Evolutionary conservation across 2,797 vertebrate genomes (phyloP).

Genomic region (Pitangus sulphuratus): DNA sequence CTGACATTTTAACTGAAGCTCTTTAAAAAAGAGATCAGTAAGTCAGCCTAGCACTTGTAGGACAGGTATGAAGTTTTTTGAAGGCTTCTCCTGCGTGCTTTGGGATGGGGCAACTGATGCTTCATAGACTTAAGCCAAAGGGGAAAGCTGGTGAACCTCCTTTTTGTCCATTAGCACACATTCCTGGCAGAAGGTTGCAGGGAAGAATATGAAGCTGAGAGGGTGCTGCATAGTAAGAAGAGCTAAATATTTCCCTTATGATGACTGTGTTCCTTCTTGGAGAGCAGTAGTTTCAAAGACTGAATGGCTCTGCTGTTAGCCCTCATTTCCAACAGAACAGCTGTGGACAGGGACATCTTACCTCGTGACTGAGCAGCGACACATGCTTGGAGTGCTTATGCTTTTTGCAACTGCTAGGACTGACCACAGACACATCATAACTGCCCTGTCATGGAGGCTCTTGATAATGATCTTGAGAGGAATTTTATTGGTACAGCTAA

Average conservation of each 20-base stretch:
- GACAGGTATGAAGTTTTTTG: background rate
- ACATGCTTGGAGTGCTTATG: rapidly evolving
- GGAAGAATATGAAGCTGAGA: background rate
- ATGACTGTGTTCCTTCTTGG: background rate
- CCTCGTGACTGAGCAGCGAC: background rate
- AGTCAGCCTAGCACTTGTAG: background rate
- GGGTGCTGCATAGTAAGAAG: background rate
- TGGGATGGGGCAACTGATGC: background rate
- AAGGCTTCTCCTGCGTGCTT: background rate
- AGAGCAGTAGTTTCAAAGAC: background rate
- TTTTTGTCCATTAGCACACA: background rate
- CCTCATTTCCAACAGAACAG: background rate
- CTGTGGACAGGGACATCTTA: background rate
- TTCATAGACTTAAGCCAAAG: background rate
- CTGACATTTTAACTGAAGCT: background rate
- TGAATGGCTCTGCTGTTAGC: background rate
- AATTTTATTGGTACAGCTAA: background rate
- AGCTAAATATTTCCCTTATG: background rate
- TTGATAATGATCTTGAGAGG: background rate
- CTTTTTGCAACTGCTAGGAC: background rate
- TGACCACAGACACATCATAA: background rate
- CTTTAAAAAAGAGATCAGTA: constrained; percentile 75
- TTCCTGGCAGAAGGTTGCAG: background rate
- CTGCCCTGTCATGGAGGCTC: background rate
- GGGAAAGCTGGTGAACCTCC: background rate